Evolutionary conservation across 2,888 invertebrate genomes (phyloP).

Genomic region (Chironomus tentans): DNA sequence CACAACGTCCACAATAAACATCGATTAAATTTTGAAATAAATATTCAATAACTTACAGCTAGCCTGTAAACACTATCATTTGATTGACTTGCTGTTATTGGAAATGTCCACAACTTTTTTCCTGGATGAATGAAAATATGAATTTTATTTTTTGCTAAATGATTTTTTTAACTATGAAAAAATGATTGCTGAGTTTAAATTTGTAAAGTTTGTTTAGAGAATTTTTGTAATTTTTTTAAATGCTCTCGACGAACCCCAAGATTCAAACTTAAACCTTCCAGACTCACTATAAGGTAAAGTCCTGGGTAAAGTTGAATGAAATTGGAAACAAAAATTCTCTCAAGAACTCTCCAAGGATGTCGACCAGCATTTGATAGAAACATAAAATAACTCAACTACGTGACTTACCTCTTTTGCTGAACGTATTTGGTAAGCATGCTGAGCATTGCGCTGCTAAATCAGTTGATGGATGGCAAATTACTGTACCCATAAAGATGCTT

Average conservation of each 20-base stretch:
- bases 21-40: no score
- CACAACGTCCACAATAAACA: no score
- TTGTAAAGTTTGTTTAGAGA: not conserved
- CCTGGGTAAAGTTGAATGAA: no score
- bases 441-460: constrained; percentile 21
- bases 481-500: constrained; percentile 16
- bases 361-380: no score
- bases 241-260: no score
- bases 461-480: constrained; percentile 24
- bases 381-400: no score
- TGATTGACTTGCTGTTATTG: constrained; percentile 8
- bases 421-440: constrained; percentile 21
- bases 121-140: not conserved
- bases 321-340: no score
- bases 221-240: no score
- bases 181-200: not conserved
- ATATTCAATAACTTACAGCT: constrained; percentile 23
- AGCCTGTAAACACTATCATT: constrained; percentile 23
- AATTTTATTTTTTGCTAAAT: not conserved
- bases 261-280: no score
- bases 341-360: no score
- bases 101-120: constrained; percentile 18
- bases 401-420: constrained; percentile 6
- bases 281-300: no score
- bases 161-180: not conserved